Evolutionary conservation across 2,113 vertebrate species (phyloP), one percentile per base, ranked within the genome.

Genomic region (Crotalus viridis): DNA sequence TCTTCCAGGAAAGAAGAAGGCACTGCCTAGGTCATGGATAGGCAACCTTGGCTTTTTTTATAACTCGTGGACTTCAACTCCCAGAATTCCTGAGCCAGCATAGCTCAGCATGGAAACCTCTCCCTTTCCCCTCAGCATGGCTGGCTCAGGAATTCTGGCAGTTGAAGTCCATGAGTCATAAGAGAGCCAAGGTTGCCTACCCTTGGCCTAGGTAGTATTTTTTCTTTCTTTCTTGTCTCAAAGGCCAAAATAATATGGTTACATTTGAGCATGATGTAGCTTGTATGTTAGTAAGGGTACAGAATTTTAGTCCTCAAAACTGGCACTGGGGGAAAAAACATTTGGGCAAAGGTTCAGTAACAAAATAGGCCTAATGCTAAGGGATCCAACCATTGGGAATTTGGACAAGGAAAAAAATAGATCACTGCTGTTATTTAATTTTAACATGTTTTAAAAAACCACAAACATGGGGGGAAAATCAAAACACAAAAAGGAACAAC

Each of bases 381-480:
- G 10, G 28, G 28, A 69, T 2, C 12, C 28, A 69, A 15, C 28
- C 28, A 69, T 28, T 69, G 28, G 28, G 13, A 69, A n/a, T 69
- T 69, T 69, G n/a, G 64, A 33, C 24, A 33, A 74, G 24, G 26
- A 33, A 69, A 61, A 13, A 28, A 74, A 33, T 33, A 33, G 64
- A 15, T n/a, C 13, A 33, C 4, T 33, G n/a, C 12, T 69, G 33
- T 1, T 69, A 69, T 56, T 19, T 56, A 19, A 19, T 74, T 74
- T 74, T 33, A 33, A 74, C 13, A 74, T 33, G 5, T 74, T 69
- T 33, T 7, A 17, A 33, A 33, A 51, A 74, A 33, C 17, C 13
- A 17, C n/a, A 74, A 74, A 74, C 13, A 33, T n/a, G 12, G 13
- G 2, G 13, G 0, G 1, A 0, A 6, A n/a, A n/a, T 0, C 4